These are phyloP conservation scores for Phoxinus dragarum DNA, from an alignment of 2,797 vertebrate species.

Conservation along the genomic window DNA sequence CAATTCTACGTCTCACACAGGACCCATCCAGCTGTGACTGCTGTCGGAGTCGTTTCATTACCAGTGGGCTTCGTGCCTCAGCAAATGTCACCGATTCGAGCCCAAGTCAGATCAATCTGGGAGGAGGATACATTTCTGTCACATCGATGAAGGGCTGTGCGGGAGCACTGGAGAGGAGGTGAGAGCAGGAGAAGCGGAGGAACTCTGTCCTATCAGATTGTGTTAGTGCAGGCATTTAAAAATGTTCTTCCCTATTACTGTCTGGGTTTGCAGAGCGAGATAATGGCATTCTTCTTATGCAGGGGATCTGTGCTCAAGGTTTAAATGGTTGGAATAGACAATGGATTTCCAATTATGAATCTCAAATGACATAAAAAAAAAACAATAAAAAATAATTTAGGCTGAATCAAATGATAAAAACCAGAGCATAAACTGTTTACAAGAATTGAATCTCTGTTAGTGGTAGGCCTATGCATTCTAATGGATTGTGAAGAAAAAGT, in stretches of 20 bases:
- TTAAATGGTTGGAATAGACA: neutral
- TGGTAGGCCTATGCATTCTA: neutral
- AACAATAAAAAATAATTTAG: neutral
- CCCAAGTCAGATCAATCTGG: conserved; percentile 57
- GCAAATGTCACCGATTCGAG: conserved; percentile 52
- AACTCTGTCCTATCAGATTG: conserved; percentile 39
- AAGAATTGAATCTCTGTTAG: neutral
- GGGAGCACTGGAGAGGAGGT: conserved; percentile 13
- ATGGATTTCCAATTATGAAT: conserved; percentile 5
- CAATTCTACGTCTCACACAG: conserved; percentile 46
- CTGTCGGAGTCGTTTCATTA: conserved; percentile 45
- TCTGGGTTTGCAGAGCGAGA: neutral
- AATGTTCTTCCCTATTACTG: conserved; percentile 23
- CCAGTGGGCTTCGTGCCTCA: conserved; percentile 34
- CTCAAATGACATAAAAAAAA: neutral
- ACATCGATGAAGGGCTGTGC: conserved; percentile 38
- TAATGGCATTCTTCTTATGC: conserved; percentile 26
- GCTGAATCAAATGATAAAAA: neutral
- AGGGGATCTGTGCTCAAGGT: neutral
- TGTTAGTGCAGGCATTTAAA: conserved; percentile 43
- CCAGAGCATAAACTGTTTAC: neutral
- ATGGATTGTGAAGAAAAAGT: neutral
- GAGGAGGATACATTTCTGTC: conserved; percentile 40
- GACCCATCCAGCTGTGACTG: conserved; percentile 52
- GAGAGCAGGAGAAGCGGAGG: conserved; percentile 41